These are phyloP conservation scores for Porites rus DNA, from an alignment of 92 coral and sea anemone genomes.

Conservation along the genomic window DNA sequence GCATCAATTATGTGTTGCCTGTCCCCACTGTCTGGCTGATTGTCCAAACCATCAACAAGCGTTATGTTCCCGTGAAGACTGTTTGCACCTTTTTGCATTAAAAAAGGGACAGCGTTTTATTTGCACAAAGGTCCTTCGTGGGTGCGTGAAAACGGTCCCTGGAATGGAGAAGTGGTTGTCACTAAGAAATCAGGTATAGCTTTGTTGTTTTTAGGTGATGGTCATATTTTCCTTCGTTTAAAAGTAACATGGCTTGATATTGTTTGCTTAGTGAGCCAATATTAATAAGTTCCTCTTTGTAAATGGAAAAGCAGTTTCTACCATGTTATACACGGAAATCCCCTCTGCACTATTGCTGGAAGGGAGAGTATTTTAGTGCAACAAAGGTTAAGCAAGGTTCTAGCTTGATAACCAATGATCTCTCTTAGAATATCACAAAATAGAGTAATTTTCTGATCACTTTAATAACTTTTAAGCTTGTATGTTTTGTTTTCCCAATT, in stretches of 20 bases:
- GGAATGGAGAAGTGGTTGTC: conserved; percentile 14
- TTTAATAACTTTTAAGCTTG: too few species aligned
- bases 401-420: too few species aligned
- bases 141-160: neutral
- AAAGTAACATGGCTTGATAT: neutral
- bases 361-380: neutral
- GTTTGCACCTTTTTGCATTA: neutral
- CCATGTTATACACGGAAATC: neutral
- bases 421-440: too few species aligned
- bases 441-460: too few species aligned
- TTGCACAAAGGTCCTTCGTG: neutral
- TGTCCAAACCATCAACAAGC: neutral
- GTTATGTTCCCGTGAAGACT: neutral
- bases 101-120: neutral
- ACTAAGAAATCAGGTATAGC: neutral
- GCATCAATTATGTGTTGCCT: neutral
- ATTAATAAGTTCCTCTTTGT: neutral
- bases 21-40: neutral
- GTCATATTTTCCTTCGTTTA: neutral
- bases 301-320: neutral
- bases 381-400: too few species aligned
- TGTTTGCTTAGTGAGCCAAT: neutral
- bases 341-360: neutral
- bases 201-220: neutral
- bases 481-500: too few species aligned